Evolutionary conservation across 2,888 invertebrate genomes (phyloP).

Genomic region (Ariolimax columbianus): DNA sequence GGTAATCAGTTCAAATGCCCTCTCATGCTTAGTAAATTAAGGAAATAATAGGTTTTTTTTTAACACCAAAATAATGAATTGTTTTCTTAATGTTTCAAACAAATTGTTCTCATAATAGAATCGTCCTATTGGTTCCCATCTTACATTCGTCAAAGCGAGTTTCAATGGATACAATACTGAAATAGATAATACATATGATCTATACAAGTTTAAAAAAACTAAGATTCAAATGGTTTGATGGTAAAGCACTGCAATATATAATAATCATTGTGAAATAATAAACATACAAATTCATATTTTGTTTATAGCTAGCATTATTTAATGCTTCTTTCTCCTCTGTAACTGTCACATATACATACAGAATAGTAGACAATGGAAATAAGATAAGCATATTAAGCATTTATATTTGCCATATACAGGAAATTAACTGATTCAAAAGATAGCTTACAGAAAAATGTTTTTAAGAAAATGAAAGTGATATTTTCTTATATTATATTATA

Average conservation of each 20-base stretch:
- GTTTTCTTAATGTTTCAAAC: not conserved
- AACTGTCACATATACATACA: not conserved
- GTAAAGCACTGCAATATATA: slow-evolving; percentile 13
- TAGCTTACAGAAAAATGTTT: not conserved
- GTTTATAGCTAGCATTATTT: not conserved
- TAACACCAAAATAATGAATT: not conserved
- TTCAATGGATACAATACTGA: not conserved
- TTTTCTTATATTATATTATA: not conserved
- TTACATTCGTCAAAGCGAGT: not conserved
- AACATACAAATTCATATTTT: not conserved
- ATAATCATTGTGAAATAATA: not conserved
- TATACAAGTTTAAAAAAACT: not conserved
- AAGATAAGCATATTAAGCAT: not conserved
- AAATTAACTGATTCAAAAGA: not conserved
- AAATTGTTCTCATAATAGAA: not conserved
- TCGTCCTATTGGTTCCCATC: not conserved
- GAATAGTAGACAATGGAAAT: not conserved
- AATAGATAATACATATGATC: not conserved
- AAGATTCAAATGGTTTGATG: not conserved
- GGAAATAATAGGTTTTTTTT: not conserved
- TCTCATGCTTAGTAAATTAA: not conserved
- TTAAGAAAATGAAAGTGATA: not conserved
- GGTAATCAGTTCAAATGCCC: not conserved
- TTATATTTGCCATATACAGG: not conserved
- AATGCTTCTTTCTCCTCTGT: not conserved